Evolutionary conservation across 2,113 vertebrate genomes (phyloP).

Genomic region (Dunckerocampus dactyliophorus): DNA sequence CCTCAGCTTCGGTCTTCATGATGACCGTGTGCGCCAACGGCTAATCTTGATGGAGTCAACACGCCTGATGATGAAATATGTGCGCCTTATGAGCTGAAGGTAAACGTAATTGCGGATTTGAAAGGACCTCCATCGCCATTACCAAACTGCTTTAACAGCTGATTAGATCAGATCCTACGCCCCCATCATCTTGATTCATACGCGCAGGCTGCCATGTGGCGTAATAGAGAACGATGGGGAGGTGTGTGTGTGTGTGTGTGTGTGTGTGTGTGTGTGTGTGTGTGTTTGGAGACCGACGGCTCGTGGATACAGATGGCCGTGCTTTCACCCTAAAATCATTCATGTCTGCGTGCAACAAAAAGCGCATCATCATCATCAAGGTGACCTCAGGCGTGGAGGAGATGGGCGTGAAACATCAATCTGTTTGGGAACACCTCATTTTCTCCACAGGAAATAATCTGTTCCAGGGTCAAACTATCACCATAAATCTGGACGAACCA

Average conservation of each 20-base stretch:
- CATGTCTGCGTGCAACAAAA: slow-evolving; percentile 42
- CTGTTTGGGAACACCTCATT: neutral
- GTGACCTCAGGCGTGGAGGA: slow-evolving; percentile 35
- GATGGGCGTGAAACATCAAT: slow-evolving; percentile 45
- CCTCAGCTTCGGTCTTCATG: slow-evolving; percentile 33
- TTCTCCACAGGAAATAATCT: neutral
- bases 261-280: slow-evolving; percentile 2
- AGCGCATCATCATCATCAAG: slow-evolving; percentile 23
- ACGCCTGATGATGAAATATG: slow-evolving; percentile 39
- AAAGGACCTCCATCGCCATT: slow-evolving; percentile 36
- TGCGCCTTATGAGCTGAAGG: slow-evolving; percentile 22
- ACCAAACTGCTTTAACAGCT: slow-evolving; percentile 34
- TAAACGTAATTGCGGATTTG: slow-evolving; percentile 43
- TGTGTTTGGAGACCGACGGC: slow-evolving; percentile 14
- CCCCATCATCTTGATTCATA: slow-evolving; percentile 20
- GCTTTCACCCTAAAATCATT: slow-evolving; percentile 46
- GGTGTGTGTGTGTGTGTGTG: neutral
- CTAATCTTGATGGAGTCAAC: slow-evolving; percentile 25
- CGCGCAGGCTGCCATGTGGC: neutral
- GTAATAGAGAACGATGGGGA: slow-evolving; percentile 22
- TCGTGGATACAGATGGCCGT: slow-evolving; percentile 10
- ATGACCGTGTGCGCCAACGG: slow-evolving; percentile 21
- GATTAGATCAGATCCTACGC: slow-evolving; percentile 38
- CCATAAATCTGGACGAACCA: too few relatives aligned
- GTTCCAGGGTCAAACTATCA: too few relatives aligned